Conservation (phyloP, 92 coral and sea anemone species). For the Heliopora coerulea region DNA sequence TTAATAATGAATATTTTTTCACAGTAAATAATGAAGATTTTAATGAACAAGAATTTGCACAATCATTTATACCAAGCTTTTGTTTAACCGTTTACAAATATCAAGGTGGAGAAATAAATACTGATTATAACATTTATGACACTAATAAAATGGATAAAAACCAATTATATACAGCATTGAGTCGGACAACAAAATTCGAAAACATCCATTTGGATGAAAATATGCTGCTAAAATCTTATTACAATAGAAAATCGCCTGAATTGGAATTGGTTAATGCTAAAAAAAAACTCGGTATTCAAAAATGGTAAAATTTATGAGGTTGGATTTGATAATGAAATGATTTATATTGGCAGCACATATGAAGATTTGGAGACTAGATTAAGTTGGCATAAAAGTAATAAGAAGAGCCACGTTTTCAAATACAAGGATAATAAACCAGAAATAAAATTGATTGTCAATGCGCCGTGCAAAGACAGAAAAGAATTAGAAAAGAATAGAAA, state of each 20-base stretch:
- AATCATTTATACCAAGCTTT: too few relatives aligned
- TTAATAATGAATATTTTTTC: too few relatives aligned
- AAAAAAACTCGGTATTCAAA: too few relatives aligned
- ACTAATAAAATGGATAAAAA: slow-evolving; percentile 47
- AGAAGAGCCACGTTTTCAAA: slow-evolving; percentile 41
- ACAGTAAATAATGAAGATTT: too few relatives aligned
- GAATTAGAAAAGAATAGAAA: too few relatives aligned
- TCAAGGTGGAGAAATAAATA: slow-evolving; percentile 34
- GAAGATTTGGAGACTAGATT: slow-evolving; percentile 25
- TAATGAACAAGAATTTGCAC: too few relatives aligned
- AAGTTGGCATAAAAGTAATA: slow-evolving; percentile 43
- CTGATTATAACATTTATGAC: slow-evolving; percentile 39
- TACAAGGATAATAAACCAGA: slow-evolving; percentile 16
- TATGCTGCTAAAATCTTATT: slow-evolving; percentile 4
- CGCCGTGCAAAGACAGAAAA: slow-evolving; percentile 47
- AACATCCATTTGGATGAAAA: slow-evolving; percentile 27
- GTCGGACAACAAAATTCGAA: slow-evolving; percentile 40
- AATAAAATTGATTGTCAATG: slow-evolving; percentile 33
- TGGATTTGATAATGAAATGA: not conserved
- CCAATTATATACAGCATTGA: slow-evolving; percentile 22
- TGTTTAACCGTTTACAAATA: slow-evolving; percentile 56
- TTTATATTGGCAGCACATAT: slow-evolving; percentile 47
- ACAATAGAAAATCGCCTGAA: slow-evolving; percentile 18
- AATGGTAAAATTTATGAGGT: too few relatives aligned
- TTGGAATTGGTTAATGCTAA: not conserved